These are phyloP conservation scores for Deladenus siricidicola DNA, from an alignment of 2,888 invertebrate genomes.

Conservation along the genomic window DNA sequence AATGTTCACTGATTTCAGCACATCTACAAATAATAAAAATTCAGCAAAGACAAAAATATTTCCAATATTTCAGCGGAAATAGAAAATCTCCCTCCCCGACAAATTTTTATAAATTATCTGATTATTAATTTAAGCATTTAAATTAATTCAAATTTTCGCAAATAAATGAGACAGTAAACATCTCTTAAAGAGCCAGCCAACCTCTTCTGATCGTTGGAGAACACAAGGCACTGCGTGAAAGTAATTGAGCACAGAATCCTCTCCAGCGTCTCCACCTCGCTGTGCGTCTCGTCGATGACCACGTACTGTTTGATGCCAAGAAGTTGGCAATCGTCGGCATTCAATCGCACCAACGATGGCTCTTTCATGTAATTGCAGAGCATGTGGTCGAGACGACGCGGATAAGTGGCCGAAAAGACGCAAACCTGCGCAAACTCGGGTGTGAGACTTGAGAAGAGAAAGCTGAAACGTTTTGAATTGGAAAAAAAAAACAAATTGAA, in stretches of 20 bases:
- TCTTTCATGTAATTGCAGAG: slow-evolving; percentile 60
- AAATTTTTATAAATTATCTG: too few species aligned
- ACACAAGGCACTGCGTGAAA: slow-evolving; percentile 83
- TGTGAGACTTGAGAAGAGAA: slow-evolving; percentile 69
- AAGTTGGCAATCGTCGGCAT: slow-evolving; percentile 62
- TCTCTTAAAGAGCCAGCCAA: background rate
- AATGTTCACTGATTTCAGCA: slow-evolving; percentile 67
- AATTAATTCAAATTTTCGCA: too few species aligned
- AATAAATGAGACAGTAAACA: too few species aligned
- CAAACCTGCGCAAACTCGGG: slow-evolving; percentile 70
- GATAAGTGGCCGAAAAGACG: slow-evolving; percentile 86
- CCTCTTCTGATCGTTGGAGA: slow-evolving; percentile 66
- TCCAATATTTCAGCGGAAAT: too few species aligned
- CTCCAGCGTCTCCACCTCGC: slow-evolving; percentile 40
- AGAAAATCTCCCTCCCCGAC: too few species aligned
- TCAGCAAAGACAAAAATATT: too few species aligned
- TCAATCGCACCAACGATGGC: slow-evolving; percentile 56
- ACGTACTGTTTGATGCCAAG: slow-evolving; percentile 55
- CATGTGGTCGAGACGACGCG: slow-evolving; percentile 66
- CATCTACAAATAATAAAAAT: too few species aligned
- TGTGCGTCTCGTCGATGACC: slow-evolving; percentile 14
- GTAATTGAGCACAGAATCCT: slow-evolving; percentile 65
- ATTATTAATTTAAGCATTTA: too few species aligned
- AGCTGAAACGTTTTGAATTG: too few species aligned
- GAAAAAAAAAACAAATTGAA: too few species aligned